Percentiles rank a stretch among this genome's conserved stretches.
Conservation (phyloP, 1,140 invertebrate species). For the Probaryconus sp. region DNA sequence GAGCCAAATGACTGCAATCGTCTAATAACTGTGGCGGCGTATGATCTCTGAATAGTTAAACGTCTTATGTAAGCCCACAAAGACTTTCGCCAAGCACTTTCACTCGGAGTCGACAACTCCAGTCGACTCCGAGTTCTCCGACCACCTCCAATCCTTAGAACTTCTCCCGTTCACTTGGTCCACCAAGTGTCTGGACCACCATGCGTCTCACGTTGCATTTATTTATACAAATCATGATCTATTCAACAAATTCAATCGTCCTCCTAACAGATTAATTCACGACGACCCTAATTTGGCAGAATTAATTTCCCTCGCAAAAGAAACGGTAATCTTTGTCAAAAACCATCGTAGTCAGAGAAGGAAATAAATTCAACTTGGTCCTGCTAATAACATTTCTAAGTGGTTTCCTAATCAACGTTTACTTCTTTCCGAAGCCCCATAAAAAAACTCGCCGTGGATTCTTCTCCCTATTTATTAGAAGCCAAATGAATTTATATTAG, state of each 20-base stretch:
- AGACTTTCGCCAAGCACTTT: slow-evolving; percentile 77
- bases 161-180: slow-evolving; percentile 73
- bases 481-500: too few species aligned
- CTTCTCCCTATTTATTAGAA: too few species aligned
- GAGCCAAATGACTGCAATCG: slow-evolving; percentile 56
- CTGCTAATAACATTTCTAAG: too few species aligned
- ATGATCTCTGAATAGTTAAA: slow-evolving; percentile 72
- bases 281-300: too few species aligned
- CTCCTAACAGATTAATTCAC: too few species aligned
- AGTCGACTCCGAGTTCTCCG: slow-evolving; percentile 52
- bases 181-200: slow-evolving; percentile 61
- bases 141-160: slow-evolving; percentile 67
- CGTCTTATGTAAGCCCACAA: slow-evolving; percentile 75
- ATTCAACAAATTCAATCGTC: neutral
- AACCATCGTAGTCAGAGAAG: too few species aligned
- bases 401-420: too few species aligned
- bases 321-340: too few species aligned
- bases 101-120: slow-evolving; percentile 69
- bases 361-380: too few species aligned
- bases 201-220: slow-evolving; percentile 58
- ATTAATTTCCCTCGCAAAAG: too few species aligned
- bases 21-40: slow-evolving; percentile 58
- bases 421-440: too few species aligned
- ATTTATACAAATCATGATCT: slow-evolving; percentile 37
- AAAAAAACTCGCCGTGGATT: too few species aligned